Evolutionary conservation across 2,888 invertebrate genomes (phyloP), one percentile per base, ranked within the genome.

Genomic region (Willowsia nigromaculata): DNA sequence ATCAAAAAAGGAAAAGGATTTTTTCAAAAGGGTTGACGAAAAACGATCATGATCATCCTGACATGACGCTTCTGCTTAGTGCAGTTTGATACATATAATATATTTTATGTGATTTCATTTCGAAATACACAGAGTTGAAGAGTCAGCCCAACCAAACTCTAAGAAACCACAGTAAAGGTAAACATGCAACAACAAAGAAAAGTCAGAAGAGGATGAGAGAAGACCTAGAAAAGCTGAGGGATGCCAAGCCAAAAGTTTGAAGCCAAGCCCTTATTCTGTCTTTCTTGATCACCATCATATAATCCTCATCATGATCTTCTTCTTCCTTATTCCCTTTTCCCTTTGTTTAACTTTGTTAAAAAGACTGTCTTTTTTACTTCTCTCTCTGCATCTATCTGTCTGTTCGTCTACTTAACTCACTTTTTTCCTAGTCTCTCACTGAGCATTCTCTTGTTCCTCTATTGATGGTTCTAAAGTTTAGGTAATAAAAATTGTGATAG

Each of bases 181-280:
- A 74, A 74, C 40, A 78, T 33, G 22, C 53, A 68, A 71, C 53
- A 68, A 56, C 18, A 56, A 56, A 65, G 18, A 5, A 59, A 59
- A 50, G 22, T 4, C 6, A 30, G 18, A 53, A 18, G 30, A 59
- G 22, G 33, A 59, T 2, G 15, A 15, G 11, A n/a, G 65, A 53
- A 85, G 76, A 74, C 76, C 74, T 85, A 85, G 62, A 74, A 84
- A 85, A 53, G 47, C 85, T 27, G 85, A 85, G 85, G 85, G 76
- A 85, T 85, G 85, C 65, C 59, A 81, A 56, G 33, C 59, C n/a
- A n/a, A n/a, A 59, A 56, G 53, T 68, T 50, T 74, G 22, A 76
- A 47, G 85, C 86, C 86, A 87, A 87, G 81, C 86, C 86, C 86
- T 68, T 78, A 78, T 78, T 78, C 78, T 78, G 78, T 78, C 78